Evolutionary conservation across 2,888 invertebrate genomes (phyloP).

Genomic region (Vesta saturnalis): DNA sequence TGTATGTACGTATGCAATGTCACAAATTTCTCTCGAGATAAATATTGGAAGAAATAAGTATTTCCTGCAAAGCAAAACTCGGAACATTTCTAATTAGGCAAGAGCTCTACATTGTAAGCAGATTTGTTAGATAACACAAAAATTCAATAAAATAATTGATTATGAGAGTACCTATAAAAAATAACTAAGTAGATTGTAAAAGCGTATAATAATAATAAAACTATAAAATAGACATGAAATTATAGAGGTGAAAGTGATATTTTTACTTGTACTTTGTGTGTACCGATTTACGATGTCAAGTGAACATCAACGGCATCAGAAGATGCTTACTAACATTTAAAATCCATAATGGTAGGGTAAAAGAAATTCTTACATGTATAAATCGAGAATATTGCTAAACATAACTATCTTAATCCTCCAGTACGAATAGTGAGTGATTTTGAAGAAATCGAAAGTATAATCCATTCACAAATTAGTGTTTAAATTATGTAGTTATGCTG

Average conservation of each 20-base stretch:
- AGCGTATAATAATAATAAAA: background rate
- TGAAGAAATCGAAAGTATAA: background rate
- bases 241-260: conserved; percentile 4
- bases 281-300: background rate
- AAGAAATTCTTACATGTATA: conserved; percentile 5
- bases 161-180: background rate
- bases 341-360: conserved; percentile 8
- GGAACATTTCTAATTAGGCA: too few species aligned
- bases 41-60: too few species aligned
- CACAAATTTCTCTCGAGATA: too few species aligned
- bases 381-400: background rate
- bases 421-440: background rate
- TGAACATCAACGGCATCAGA: background rate
- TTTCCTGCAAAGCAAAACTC: too few species aligned
- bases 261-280: background rate
- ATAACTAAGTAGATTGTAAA: conserved; percentile 2
- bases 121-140: conserved; percentile 1
- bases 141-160: background rate
- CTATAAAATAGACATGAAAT: conserved; percentile 6
- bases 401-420: too few species aligned
- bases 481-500: background rate
- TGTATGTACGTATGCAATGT: too few species aligned
- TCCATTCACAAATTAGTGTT: background rate
- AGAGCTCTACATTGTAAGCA: background rate
- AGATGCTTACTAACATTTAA: background rate